These are phyloP conservation scores for Caenorhabditis plicata DNA, from an alignment of 2,888 invertebrate species.

Conservation along the genomic window DNA sequence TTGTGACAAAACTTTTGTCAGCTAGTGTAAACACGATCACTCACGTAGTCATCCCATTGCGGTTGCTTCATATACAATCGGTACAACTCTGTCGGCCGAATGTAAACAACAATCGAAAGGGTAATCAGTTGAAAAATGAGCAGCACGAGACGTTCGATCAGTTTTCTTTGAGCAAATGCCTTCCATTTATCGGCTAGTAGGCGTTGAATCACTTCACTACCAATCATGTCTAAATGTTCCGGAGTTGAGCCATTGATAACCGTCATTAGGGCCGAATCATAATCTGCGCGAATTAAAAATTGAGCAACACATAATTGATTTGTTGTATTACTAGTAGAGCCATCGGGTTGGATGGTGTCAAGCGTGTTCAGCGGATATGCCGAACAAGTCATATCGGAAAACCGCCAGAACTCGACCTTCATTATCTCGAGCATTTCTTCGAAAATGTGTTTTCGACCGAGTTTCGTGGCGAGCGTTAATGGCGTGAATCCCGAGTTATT, in stretches of 20 bases:
- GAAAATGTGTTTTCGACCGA: constrained; percentile 93
- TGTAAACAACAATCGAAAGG: constrained; percentile 86
- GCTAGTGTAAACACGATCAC: too few relatives aligned
- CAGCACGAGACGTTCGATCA: constrained; percentile 85
- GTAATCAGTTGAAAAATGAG: constrained; percentile 83
- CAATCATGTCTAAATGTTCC: constrained; percentile 96
- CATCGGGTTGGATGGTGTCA: constrained; percentile 90
- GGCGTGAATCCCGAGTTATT: constrained; percentile 90
- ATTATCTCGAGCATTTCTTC: constrained; percentile 93
- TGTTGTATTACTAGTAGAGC: constrained; percentile 92
- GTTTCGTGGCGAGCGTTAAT: constrained; percentile 89
- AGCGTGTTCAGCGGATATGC: constrained; percentile 93
- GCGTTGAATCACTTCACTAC: constrained; percentile 94
- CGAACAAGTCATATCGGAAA: constrained; percentile 96
- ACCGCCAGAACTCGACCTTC: constrained; percentile 87
- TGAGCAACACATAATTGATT: too few relatives aligned
- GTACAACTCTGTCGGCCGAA: constrained; percentile 77
- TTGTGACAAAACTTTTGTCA: too few relatives aligned
- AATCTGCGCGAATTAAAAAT: constrained; percentile 77
- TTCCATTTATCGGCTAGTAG: constrained; percentile 98
- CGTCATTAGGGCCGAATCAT: constrained; percentile 96
- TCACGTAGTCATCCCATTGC: constrained; percentile 63
- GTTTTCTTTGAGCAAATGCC: constrained; percentile 93
- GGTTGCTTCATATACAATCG: constrained; percentile 67
- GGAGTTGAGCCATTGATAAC: constrained; percentile 95